Evolutionary conservation across 2,113 vertebrate species (phyloP), one percentile per base, ranked within the genome.

Genomic region (Isichthys henryi): DNA sequence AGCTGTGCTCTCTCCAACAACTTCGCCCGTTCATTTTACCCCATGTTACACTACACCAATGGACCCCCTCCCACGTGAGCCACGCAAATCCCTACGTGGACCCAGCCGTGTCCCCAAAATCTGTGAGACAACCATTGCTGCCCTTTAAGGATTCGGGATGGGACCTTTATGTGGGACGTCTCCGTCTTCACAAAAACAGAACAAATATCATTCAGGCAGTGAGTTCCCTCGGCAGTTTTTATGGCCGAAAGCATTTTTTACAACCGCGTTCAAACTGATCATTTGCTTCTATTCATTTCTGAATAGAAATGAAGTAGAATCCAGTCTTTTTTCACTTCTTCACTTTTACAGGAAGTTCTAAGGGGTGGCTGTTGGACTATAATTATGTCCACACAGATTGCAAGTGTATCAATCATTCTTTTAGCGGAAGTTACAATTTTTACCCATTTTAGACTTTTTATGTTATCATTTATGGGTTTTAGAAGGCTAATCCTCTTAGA

Each of bases 1-100:
- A 97, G 96, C 94, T 98, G 97, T 90, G 94, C 96, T 1, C 95
- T 95, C 74, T 94, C 96, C 90, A 98, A 98, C 93, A 97, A 97
- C 93, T 97, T 97, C 0, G 97, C 96, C 86, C 94, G 94, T 46
- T 97, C 97, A 66, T 97, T 97, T 86, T 95, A 97, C 89, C 97
- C 95, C 50, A 97, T 97, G 97, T 95, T 98, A 88, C 93, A 92
- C 53, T 98, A 97, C 87, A 96, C 94, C 93, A 97, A 97, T 0
- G 97, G 97, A 8, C 97, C 97, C 0, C 97, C 97, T 0, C 97
- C 97, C 0, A 97, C 96, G 39, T 94, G 92, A 94, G 85, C 11
- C 1, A 58, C 21, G 1, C 0, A 31, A n/a, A 5, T 2, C 48
- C 83, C 83, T 15, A 48, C 10, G n/a, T 1, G 11, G 23, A 23